Conservation (phyloP, 2,113 vertebrate genomes). For the Mastomys coucha region DNA sequence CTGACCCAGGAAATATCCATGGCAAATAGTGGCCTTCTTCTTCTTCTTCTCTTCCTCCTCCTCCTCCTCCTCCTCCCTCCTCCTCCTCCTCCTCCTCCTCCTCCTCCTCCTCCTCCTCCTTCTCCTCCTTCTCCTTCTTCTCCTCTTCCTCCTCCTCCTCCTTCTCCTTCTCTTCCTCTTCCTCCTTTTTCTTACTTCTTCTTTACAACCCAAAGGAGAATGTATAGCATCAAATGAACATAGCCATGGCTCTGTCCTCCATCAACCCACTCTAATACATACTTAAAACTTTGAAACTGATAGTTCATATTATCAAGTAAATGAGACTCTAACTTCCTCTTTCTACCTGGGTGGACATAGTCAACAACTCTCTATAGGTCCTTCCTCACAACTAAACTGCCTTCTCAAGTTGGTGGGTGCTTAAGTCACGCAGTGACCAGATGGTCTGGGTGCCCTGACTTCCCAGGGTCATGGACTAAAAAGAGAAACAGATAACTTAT, state of each 20-base stretch:
- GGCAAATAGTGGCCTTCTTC: neutral
- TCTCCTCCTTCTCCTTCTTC: too few relatives aligned
- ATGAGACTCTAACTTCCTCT: neutral
- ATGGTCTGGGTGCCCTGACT: neutral
- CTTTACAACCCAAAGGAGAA: neutral
- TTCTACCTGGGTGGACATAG: neutral
- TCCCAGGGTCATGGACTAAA: neutral
- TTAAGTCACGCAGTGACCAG: neutral
- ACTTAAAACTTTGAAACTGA: neutral
- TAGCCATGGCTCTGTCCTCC: neutral
- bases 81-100: too few relatives aligned
- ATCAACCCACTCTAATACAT: neutral
- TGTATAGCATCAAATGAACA: constrained; percentile 3
- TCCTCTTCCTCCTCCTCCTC: too few relatives aligned
- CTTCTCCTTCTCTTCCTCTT: too few relatives aligned
- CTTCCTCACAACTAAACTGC: neutral
- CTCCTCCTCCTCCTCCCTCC: too few relatives aligned
- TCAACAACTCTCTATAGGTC: neutral
- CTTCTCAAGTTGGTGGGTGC: neutral
- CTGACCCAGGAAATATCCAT: neutral
- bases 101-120: too few relatives aligned
- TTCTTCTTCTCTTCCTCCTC: rapidly evolving
- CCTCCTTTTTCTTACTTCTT: neutral
- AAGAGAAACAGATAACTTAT: neutral
- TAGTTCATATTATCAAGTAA: constrained; percentile 24